Evolutionary conservation across 1,140 invertebrate genomes (phyloP), one percentile per base, ranked within the genome.

Genomic region (Anastrepha ludens): DNA sequence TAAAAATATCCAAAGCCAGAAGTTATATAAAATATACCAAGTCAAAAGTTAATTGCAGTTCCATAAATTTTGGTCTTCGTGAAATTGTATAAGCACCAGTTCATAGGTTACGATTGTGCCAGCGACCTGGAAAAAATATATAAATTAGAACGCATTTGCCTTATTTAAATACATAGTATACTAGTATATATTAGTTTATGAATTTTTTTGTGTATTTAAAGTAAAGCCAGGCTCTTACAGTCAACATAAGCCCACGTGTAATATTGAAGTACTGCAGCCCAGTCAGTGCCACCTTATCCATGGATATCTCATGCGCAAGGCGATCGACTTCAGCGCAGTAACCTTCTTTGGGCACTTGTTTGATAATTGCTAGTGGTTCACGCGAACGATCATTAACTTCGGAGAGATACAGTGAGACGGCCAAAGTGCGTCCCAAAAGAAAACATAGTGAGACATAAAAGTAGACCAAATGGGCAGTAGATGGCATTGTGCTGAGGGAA

Each of bases 51-150:
- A 74, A 74, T 74, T 87, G 65, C 91, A 92, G 78, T 89, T 88
- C 90, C 90, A 92, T 47, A 88, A 74, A 41, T 92, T 92, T 81
- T 92, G 85, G 78, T 92, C 91, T 87, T 92, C 91, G 47, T 92
- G 91, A 67, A 92, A 92, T 88, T 92, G 91, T 86, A 95, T 94
- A 5, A 95, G 92, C 29, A 95, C 95, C 8, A 96, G 90, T 91
- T 96, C 95, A 87, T 96, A 96, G 1, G 95, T 96, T 7, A 95
- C 94, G 88, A 96, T 95, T 8, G 95, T 95, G 64, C 95, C 95
- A 29, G 95, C 95, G 29, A 88, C 88, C 88, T 88, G n/a, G n/a
- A 87, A 74, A 65, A 41, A 15, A 59, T 67, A 67, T 7, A 17
- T 60, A 6, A 17, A 60, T 55, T 7, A 55, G 9, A 55, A n/a